These are phyloP conservation scores for Drosophila formosana DNA, from an alignment of 2,888 invertebrate species.

Conservation along the genomic window DNA sequence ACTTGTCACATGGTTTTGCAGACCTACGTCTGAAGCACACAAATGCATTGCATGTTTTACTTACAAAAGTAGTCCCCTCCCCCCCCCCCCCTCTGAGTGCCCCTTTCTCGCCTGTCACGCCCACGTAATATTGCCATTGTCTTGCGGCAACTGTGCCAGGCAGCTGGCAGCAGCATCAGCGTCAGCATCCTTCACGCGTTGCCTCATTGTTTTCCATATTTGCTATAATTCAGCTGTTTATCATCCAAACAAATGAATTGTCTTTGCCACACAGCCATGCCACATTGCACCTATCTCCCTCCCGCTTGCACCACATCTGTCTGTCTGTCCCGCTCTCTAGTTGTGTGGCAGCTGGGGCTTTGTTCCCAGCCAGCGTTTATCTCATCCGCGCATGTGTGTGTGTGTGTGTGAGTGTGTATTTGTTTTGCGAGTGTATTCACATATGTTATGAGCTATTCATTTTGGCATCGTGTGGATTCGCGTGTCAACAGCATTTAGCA, in stretches of 20 bases:
- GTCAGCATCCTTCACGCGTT: conserved; percentile 35
- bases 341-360: conserved; percentile 48
- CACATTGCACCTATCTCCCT: conserved; percentile 2
- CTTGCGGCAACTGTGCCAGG: conserved; percentile 50
- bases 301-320: background rate
- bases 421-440: conserved; percentile 50
- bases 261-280: conserved; percentile 60
- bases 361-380: conserved; percentile 56
- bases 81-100: background rate
- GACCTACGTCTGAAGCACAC: conserved; percentile 25
- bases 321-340: conserved; percentile 7
- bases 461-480: conserved; percentile 70
- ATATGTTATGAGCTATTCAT: conserved; percentile 71
- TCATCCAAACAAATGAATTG: conserved; percentile 78
- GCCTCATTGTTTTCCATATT: conserved; percentile 70
- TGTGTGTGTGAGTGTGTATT: conserved; percentile 34
- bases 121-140: conserved; percentile 54
- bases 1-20: conserved; percentile 66
- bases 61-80: conserved; percentile 25
- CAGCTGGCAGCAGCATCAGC: conserved; percentile 40
- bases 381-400: conserved; percentile 6
- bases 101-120: conserved; percentile 22
- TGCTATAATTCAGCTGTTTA: conserved; percentile 76
- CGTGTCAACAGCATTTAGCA: conserved; percentile 72
- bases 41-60: conserved; percentile 54